Percentiles rank a stretch among this genome's conserved stretches.
Conservation (phyloP, 2,797 vertebrate genomes). For the Emys orbicularis region DNA sequence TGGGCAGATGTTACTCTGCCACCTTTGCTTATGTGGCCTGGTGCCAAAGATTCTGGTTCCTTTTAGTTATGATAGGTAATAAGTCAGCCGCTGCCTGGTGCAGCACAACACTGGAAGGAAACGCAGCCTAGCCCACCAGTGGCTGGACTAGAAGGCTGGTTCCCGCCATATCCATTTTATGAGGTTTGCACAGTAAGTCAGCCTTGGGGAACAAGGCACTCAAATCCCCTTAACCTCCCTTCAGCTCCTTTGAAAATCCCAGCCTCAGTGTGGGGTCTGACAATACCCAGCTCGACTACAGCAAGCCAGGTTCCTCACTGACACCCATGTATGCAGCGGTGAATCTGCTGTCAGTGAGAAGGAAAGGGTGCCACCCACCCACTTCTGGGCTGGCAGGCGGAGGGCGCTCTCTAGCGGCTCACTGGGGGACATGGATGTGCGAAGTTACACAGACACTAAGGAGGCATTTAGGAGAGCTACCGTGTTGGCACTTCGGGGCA, state of each 20-base stretch:
- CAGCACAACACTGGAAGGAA: neutral
- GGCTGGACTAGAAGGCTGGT: neutral
- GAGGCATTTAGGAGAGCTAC: neutral
- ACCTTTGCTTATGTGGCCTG: neutral
- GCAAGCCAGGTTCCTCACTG: neutral
- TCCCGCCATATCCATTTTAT: no score
- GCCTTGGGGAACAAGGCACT: neutral
- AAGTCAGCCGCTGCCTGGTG: neutral
- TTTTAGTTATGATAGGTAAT: neutral
- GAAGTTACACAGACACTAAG: neutral
- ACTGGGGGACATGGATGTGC: neutral
- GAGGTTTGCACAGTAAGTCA: neutral
- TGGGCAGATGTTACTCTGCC: neutral
- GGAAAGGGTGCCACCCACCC: neutral
- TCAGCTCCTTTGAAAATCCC: neutral
- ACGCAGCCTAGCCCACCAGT: neutral
- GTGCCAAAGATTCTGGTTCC: neutral
- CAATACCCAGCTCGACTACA: neutral
- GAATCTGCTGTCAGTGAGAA: neutral
- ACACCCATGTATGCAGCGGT: neutral
- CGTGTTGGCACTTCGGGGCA: neutral
- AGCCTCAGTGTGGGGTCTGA: neutral
- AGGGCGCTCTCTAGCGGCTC: neutral
- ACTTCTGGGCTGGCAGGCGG: neutral
- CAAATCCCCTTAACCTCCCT: neutral